These are phyloP conservation scores for Enteromius anoplus DNA, from an alignment of 2,797 vertebrate species.

Conservation along the genomic window DNA sequence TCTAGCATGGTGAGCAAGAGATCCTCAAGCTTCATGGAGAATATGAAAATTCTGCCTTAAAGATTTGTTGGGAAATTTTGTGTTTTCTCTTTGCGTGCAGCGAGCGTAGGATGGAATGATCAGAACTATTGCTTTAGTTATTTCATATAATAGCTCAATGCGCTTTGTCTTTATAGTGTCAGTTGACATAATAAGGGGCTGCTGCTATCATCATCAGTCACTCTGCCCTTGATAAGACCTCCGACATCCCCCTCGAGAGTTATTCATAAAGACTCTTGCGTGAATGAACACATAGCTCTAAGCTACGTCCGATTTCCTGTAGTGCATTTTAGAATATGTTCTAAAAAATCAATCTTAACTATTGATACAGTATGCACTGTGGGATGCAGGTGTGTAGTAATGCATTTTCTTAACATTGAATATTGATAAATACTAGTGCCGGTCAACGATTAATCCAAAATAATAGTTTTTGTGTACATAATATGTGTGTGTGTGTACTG, in stretches of 20 bases:
- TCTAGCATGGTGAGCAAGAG: slow-evolving; percentile 44
- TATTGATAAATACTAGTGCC: no score
- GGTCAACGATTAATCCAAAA: no score
- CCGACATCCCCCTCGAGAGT: slow-evolving; percentile 51
- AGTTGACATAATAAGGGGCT: slow-evolving; percentile 51
- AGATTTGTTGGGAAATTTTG: slow-evolving; percentile 8
- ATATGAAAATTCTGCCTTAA: slow-evolving; percentile 33
- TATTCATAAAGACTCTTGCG: slow-evolving; percentile 45
- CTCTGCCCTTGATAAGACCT: slow-evolving; percentile 58
- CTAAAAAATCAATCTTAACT: not conserved
- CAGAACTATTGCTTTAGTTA: slow-evolving; percentile 32
- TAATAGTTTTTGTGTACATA: no score
- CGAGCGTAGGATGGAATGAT: slow-evolving; percentile 42
- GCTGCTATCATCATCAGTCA: slow-evolving; percentile 53
- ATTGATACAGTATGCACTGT: not conserved
- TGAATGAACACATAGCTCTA: slow-evolving; percentile 20
- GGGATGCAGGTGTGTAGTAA: not conserved
- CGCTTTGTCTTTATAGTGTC: slow-evolving; percentile 55
- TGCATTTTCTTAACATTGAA: no score
- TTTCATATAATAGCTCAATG: slow-evolving; percentile 25
- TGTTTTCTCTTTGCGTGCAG: slow-evolving; percentile 56
- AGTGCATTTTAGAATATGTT: not conserved
- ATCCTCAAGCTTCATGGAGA: slow-evolving; percentile 50
- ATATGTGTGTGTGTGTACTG: no score
- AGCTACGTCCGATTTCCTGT: not conserved